Evolutionary conservation across 2,888 invertebrate genomes (phyloP).

Genomic region (Lysandra coridon): DNA sequence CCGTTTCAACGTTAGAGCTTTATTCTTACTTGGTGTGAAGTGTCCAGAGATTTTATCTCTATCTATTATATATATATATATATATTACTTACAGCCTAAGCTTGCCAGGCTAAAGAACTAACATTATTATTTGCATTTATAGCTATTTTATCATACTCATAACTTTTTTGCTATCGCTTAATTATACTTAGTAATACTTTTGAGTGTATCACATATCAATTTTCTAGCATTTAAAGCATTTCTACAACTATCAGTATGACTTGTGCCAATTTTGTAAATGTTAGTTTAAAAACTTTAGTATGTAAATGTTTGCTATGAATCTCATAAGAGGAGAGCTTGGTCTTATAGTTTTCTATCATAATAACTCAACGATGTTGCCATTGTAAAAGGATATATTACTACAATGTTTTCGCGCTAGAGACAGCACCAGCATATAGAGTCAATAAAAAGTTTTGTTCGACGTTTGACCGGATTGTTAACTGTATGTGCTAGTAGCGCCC

Average conservation of each 20-base stretch:
- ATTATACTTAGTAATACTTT: neutral
- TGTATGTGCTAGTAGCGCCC: no score
- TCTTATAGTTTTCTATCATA: no score
- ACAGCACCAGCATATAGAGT: no score
- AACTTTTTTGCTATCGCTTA: neutral
- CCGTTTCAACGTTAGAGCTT: no score
- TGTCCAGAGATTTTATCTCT: neutral
- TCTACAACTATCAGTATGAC: neutral
- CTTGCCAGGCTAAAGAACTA: neutral
- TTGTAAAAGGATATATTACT: no score
- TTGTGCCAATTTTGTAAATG: constrained; percentile 16
- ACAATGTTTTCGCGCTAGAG: no score
- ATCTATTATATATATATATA: no score
- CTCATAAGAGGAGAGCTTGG: neutral
- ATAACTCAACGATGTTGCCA: no score
- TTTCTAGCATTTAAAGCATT: neutral
- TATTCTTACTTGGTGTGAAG: neutral
- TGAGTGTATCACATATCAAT: neutral
- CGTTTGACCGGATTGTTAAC: no score
- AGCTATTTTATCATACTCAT: neutral
- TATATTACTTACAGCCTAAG: neutral
- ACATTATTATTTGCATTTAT: neutral
- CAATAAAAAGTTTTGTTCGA: no score
- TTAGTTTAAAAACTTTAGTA: neutral
- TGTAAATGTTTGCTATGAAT: neutral